A percentile compares a stretch with the other conserved stretches of the same genome.
These are phyloP conservation scores for Whitmania pigra DNA, from an alignment of 1,140 invertebrate genomes.

Conservation along the genomic window DNA sequence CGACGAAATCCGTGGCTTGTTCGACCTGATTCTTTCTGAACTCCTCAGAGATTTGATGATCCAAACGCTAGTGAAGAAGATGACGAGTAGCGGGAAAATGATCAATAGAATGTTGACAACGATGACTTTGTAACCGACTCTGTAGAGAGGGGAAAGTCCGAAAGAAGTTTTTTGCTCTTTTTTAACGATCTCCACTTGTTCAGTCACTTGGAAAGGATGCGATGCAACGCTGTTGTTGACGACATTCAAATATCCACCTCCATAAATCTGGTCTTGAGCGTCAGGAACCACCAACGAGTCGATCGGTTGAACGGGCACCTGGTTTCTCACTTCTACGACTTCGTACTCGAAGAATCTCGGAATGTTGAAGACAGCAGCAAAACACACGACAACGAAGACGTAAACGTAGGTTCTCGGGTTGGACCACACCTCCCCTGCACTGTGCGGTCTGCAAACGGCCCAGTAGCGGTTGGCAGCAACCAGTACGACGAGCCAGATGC, in stretches of 20 bases:
- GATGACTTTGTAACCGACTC: conserved; percentile 21
- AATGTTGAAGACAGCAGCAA: conserved; percentile 22
- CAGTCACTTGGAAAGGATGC: neutral
- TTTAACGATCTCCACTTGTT: neutral
- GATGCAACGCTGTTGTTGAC: too few species aligned
- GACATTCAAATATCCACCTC: too few species aligned
- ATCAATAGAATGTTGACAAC: conserved; percentile 23
- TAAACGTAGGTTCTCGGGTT: conserved; percentile 19
- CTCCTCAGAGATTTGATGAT: conserved; percentile 15
- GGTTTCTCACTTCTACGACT: neutral
- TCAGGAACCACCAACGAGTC: too few species aligned
- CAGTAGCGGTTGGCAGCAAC: conserved; percentile 24
- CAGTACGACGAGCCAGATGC: conserved; percentile 24
- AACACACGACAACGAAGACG: conserved; percentile 10
- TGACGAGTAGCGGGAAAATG: conserved; percentile 16
- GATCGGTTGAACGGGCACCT: neutral
- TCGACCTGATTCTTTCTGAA: neutral
- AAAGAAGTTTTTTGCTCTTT: neutral
- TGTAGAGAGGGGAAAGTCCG: conserved; percentile 1
- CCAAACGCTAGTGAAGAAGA: conserved; percentile 16
- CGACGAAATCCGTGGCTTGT: neutral
- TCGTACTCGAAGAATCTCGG: conserved; percentile 25
- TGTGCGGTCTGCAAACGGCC: conserved; percentile 23
- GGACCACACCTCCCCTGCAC: conserved; percentile 14
- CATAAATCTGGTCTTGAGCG: too few species aligned